These are phyloP conservation scores for Caenorhabditis macrosperma DNA, from an alignment of 2,888 invertebrate species.

Conservation along the genomic window DNA sequence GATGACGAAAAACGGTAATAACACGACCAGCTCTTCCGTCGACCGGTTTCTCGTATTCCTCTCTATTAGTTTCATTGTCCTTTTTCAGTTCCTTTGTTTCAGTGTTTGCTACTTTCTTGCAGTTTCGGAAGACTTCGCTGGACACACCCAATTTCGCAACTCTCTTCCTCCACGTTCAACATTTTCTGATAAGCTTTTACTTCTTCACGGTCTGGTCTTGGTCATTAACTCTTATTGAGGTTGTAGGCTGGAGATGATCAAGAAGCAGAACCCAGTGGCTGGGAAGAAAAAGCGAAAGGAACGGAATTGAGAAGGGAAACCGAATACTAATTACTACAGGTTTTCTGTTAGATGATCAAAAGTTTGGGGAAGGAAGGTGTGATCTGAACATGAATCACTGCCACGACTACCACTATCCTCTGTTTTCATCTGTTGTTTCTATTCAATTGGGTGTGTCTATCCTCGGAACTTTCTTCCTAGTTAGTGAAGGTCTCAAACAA, in stretches of 20 bases:
- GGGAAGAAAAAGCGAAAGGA: background rate
- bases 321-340: slow-evolving; percentile 50
- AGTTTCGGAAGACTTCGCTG: slow-evolving; percentile 11
- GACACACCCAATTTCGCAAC: slow-evolving; percentile 55
- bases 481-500: no score
- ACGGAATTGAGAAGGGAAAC: slow-evolving; percentile 13
- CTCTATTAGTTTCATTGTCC: background rate
- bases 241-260: background rate
- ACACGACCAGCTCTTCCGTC: slow-evolving; percentile 38
- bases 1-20: slow-evolving; percentile 23
- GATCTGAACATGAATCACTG: slow-evolving; percentile 52
- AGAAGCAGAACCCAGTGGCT: no score
- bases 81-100: slow-evolving; percentile 29
- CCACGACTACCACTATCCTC: slow-evolving; percentile 20
- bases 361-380: slow-evolving; percentile 45
- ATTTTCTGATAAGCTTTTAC: slow-evolving; percentile 32
- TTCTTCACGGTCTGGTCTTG: slow-evolving; percentile 28
- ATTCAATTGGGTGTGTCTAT: slow-evolving; percentile 44
- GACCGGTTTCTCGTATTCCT: slow-evolving; percentile 27
- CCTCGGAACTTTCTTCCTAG: slow-evolving; percentile 6
- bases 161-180: slow-evolving; percentile 17
- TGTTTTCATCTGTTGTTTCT: slow-evolving; percentile 40
- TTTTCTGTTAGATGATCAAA: slow-evolving; percentile 29
- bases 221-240: slow-evolving; percentile 21
- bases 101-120: background rate